Evolutionary conservation across 2,797 vertebrate genomes (phyloP).

Genomic region (Mionectes olivaceus): DNA sequence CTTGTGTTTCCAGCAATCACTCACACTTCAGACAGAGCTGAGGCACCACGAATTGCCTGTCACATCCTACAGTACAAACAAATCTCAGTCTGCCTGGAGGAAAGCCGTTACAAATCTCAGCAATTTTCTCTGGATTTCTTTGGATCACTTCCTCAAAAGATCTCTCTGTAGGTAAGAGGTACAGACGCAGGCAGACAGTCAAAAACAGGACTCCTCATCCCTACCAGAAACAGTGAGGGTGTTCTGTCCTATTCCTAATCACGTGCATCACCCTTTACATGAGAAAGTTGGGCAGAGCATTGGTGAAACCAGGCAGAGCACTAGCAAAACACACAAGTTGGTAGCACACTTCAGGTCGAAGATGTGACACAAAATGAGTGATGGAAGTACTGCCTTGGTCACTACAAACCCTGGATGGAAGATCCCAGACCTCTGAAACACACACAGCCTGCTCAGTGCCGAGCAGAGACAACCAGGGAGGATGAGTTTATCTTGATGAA

Average conservation of each 20-base stretch:
- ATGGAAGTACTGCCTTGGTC: not conserved
- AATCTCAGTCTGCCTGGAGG: not conserved
- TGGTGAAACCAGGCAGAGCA: not conserved
- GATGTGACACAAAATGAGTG: not conserved
- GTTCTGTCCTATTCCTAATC: not conserved
- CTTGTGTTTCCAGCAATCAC: not conserved
- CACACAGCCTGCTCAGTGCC: accelerated
- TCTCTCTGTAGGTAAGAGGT: not conserved
- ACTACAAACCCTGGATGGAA: not conserved
- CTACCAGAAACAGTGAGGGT: accelerated
- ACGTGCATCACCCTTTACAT: not conserved
- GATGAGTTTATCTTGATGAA: not conserved
- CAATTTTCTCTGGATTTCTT: conserved; percentile 31
- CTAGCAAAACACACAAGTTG: not conserved
- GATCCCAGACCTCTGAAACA: not conserved
- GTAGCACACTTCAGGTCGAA: not conserved
- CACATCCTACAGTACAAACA: conserved; percentile 36
- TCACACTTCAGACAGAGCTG: not conserved
- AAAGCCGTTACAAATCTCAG: conserved; percentile 24
- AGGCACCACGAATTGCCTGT: conserved; percentile 38
- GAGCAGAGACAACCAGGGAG: not conserved
- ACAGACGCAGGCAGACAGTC: not conserved
- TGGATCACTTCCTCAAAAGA: not conserved
- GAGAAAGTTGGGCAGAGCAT: not conserved
- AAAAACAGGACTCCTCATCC: not conserved